Conservation (phyloP, 2,888 invertebrate genomes). For the Hydropsyche betteni region DNA sequence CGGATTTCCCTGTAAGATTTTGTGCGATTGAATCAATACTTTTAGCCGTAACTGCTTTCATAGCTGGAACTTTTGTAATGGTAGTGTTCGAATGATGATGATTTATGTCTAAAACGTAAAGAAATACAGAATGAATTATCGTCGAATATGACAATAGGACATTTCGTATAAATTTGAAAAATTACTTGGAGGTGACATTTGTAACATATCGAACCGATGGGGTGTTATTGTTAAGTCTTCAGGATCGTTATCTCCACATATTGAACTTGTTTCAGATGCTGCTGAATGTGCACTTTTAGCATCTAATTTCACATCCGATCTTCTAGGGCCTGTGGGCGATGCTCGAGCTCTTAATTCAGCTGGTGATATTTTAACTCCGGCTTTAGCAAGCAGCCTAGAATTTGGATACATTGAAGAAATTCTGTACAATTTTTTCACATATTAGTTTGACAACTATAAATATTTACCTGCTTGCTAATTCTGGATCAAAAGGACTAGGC, state of each 20-base stretch:
- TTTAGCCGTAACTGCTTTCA: constrained; percentile 73
- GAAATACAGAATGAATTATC: neutral
- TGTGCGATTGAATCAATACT: constrained; percentile 71
- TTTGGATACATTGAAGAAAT: neutral
- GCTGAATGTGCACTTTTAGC: constrained; percentile 74
- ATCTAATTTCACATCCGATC: constrained; percentile 81
- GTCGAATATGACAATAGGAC: too few relatives aligned
- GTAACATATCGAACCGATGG: constrained; percentile 66
- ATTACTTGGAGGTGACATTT: constrained; percentile 71
- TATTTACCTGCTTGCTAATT: constrained; percentile 77
- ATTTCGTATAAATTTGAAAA: constrained; percentile 53
- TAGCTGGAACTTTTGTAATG: constrained; percentile 71
- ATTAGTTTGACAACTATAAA: neutral
- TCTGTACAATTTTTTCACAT: too few relatives aligned
- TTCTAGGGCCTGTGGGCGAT: constrained; percentile 83
- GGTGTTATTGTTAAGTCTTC: constrained; percentile 81
- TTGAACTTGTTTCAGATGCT: constrained; percentile 76
- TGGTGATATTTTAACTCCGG: constrained; percentile 86
- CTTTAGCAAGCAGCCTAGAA: constrained; percentile 81
- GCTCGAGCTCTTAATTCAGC: constrained; percentile 85
- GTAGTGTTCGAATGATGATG: constrained; percentile 71
- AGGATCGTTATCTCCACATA: constrained; percentile 83
- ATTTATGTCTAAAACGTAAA: constrained; percentile 57
- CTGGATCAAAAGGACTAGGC: constrained; percentile 92
- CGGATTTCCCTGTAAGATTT: constrained; percentile 70